Evolutionary conservation across 2,888 invertebrate species (phyloP), one percentile per base, ranked within the genome.

Genomic region (Muscina levida): DNA sequence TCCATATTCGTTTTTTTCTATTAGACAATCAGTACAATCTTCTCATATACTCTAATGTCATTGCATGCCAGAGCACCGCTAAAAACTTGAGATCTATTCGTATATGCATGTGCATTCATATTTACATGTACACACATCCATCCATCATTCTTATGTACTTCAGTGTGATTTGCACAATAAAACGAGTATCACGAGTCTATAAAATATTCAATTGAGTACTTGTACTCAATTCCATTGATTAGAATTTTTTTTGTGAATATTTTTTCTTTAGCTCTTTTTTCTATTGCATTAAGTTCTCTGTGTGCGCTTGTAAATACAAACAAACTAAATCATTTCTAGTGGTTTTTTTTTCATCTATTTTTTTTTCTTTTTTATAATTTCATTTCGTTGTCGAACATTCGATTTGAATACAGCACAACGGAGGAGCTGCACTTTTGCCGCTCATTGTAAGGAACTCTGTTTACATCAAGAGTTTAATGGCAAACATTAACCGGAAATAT

Each of bases 201-300:
- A 68, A 67, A 51, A 53, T 37, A 68, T 53, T 22, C 39, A 68
- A 68, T 56, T 68, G 67, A 56, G 59, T 46, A 70, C 56, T 80
- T 79, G 73, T 39, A 67, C 62, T 56, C 44, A 71, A 65, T 80
- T 77, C 57, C 46, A 81, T 48, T 74, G 74, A 81, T 73, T 72
- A 81, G 19, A 37, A 31, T 31, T 31, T 31, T n/a, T 3, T 31
- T 31, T 31, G 31, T 31, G n/a, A n/a, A n/a, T n/a, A n/a, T n/a
- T n/a, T 31, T 8, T 3, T 31, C 3, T 31, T 31, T 31, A 8
- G 31, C 31, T 8, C 31, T 26, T 77, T 53, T 68, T 59, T 68
- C n/a, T n/a, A n/a, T n/a, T n/a, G n/a, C n/a, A n/a, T 46, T 44
- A 53, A n/a, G n/a, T n/a, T n/a, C 24, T 72, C 17, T 72, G 57